These are phyloP conservation scores for Dicrurus megarhynchus DNA, from an alignment of 2,113 vertebrate species.

Conservation along the genomic window DNA sequence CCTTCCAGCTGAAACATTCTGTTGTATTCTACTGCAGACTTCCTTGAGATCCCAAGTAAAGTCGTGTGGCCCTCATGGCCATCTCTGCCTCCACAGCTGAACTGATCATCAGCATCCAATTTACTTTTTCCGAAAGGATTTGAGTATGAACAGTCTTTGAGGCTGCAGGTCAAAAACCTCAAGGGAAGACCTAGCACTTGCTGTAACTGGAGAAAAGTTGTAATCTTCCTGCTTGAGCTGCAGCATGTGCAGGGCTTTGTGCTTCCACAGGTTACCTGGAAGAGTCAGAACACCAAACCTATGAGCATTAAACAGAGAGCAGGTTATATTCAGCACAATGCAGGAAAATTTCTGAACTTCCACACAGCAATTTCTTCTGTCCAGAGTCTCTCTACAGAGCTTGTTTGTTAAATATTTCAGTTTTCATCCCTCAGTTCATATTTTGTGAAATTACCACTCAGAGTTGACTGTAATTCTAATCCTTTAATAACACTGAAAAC, in stretches of 20 bases:
- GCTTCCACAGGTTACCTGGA: not conserved
- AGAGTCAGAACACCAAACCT: not conserved
- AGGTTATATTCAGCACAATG: not conserved
- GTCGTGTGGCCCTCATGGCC: not conserved
- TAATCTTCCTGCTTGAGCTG: not conserved
- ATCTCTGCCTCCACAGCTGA: not conserved
- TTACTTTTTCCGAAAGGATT: not conserved
- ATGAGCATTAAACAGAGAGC: not conserved
- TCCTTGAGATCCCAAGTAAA: not conserved
- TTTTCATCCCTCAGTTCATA: not conserved
- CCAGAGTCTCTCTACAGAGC: not conserved
- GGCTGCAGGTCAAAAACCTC: not conserved
- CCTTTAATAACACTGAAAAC: conserved; percentile 23
- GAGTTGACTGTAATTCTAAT: conserved; percentile 24
- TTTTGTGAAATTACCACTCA: not conserved
- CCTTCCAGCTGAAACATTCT: not conserved
- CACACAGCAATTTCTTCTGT: not conserved
- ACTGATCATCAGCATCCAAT: not conserved
- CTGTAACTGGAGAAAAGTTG: not conserved
- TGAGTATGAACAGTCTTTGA: not conserved
- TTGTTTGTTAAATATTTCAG: conserved; percentile 2
- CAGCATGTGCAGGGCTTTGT: not conserved
- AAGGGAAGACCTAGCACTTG: not conserved
- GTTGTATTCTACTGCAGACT: not conserved
- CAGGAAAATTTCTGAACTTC: not conserved